Conservation (phyloP, 2,888 invertebrate genomes). For the Halocaridina rubra region DNA sequence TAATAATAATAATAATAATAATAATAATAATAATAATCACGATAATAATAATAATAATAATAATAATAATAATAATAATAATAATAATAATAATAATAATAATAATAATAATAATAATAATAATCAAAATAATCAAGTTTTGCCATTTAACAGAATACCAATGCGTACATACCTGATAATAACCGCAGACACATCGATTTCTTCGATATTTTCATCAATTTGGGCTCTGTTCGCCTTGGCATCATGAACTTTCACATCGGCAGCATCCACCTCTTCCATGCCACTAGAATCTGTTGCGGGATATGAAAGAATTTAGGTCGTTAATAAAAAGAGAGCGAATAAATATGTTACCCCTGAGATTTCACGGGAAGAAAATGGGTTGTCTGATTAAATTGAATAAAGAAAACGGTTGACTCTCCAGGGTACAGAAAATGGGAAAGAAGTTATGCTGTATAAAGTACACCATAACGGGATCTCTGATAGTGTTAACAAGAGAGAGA, state of each 20-base stretch:
- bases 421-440: too few species aligned
- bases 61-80: too few species aligned
- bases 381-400: neutral
- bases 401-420: too few species aligned
- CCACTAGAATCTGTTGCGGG: neutral
- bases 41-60: too few species aligned
- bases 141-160: neutral
- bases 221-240: slow-evolving; percentile 56
- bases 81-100: too few species aligned
- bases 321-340: neutral
- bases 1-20: too few species aligned
- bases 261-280: slow-evolving; percentile 56
- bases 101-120: too few species aligned
- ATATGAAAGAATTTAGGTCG: neutral
- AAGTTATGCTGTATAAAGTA: too few species aligned
- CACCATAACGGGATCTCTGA: too few species aligned
- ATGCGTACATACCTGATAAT: slow-evolving; percentile 39
- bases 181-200: slow-evolving; percentile 58
- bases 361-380: neutral
- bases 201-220: slow-evolving; percentile 57
- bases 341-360: too few species aligned
- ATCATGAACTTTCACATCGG: slow-evolving; percentile 62
- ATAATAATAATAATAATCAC: too few species aligned
- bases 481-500: neutral
- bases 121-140: neutral